Evolutionary conservation across 1,140 invertebrate genomes (phyloP).

Genomic region (Drusus annulatus): DNA sequence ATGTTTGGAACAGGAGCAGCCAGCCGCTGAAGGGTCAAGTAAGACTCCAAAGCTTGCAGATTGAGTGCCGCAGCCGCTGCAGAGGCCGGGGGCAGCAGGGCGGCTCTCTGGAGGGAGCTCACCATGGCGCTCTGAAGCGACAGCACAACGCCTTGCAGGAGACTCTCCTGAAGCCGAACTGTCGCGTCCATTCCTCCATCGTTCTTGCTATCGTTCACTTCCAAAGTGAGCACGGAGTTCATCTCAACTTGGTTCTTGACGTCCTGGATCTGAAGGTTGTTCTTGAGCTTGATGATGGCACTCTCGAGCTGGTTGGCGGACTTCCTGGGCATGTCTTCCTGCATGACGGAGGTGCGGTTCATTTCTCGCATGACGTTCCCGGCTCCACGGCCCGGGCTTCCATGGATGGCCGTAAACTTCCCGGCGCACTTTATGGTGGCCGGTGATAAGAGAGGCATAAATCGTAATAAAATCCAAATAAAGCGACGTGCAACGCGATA

Average conservation of each 20-base stretch:
- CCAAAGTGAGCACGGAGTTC: slow-evolving; percentile 64
- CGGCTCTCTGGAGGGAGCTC: slow-evolving; percentile 82
- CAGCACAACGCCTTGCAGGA: slow-evolving; percentile 80
- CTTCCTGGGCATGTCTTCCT: slow-evolving; percentile 65
- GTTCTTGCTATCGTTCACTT: slow-evolving; percentile 62
- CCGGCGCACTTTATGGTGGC: slow-evolving; percentile 43
- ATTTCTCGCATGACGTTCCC: slow-evolving; percentile 10
- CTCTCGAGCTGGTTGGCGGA: slow-evolving; percentile 69
- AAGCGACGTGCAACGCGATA: slow-evolving; percentile 32
- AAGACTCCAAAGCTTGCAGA: slow-evolving; percentile 86
- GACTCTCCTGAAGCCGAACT: slow-evolving; percentile 71
- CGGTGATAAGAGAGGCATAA: slow-evolving; percentile 49
- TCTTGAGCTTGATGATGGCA: slow-evolving; percentile 70
- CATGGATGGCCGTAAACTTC: slow-evolving; percentile 39
- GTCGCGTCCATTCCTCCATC: slow-evolving; percentile 65
- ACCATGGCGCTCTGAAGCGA: slow-evolving; percentile 85
- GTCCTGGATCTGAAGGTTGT: slow-evolving; percentile 70
- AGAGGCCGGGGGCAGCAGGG: slow-evolving; percentile 82
- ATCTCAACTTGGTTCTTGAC: slow-evolving; percentile 65
- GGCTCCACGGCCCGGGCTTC: slow-evolving; percentile 21
- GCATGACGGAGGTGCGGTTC: slow-evolving; percentile 41
- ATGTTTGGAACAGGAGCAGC: slow-evolving; percentile 68
- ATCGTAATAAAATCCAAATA: slow-evolving; percentile 44
- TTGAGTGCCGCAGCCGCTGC: slow-evolving; percentile 85
- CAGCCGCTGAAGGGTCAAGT: slow-evolving; percentile 84